These are phyloP conservation scores for Drosophila atripex DNA, from an alignment of 2,888 invertebrate species.

Conservation along the genomic window DNA sequence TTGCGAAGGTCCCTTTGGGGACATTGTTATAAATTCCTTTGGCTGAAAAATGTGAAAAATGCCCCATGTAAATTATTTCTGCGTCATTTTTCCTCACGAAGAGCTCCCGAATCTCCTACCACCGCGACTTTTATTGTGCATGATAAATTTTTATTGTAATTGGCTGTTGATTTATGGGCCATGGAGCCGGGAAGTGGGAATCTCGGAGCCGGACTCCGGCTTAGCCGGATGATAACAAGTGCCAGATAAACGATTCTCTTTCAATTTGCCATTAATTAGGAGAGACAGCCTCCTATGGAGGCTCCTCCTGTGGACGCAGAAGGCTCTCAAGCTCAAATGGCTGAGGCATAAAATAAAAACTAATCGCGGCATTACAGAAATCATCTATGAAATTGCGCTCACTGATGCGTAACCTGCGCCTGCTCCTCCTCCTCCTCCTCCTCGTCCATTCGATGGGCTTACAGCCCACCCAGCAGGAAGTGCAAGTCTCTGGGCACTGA, in stretches of 20 bases:
- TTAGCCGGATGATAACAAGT: conserved; percentile 45
- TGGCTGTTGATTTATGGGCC: conserved; percentile 77
- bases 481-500: conserved; percentile 36
- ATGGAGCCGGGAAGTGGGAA: conserved; percentile 22
- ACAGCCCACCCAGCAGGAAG: conserved; percentile 68
- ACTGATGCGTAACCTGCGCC: conserved; percentile 69
- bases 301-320: background rate
- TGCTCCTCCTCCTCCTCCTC: background rate
- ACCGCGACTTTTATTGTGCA: conserved; percentile 69
- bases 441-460: conserved; percentile 3
- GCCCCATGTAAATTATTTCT: conserved; percentile 75
- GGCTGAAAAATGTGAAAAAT: conserved; percentile 73
- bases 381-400: conserved; percentile 60
- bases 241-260: conserved; percentile 62
- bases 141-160: conserved; percentile 79
- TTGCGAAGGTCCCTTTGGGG: conserved; percentile 64
- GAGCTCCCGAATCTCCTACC: background rate
- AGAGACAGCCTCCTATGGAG: conserved; percentile 12
- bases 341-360: conserved; percentile 58
- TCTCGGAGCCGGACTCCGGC: conserved; percentile 21
- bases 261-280: conserved; percentile 61
- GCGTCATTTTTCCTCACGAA: conserved; percentile 50
- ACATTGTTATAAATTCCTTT: conserved; percentile 79
- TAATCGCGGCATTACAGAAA: conserved; percentile 66
- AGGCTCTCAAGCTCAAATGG: conserved; percentile 32